These are phyloP conservation scores for Hephaestus fuliginosus DNA, from an alignment of 2,797 vertebrate species.

Conservation along the genomic window DNA sequence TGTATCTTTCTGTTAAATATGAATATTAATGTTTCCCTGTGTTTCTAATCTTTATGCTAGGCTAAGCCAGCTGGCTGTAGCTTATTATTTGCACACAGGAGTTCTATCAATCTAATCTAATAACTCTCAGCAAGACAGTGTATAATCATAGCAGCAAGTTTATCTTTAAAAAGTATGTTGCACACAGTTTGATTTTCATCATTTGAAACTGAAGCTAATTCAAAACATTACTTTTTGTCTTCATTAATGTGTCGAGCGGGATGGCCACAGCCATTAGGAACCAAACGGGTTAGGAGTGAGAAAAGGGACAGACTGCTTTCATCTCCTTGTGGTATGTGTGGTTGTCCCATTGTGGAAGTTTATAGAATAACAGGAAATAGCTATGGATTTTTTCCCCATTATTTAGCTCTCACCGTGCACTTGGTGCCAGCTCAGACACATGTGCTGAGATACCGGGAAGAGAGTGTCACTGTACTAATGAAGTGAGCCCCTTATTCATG, in stretches of 20 bases:
- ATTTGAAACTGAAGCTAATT: background rate
- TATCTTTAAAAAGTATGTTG: background rate
- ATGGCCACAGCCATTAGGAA: conserved; percentile 33
- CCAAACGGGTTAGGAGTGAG: conserved; percentile 36
- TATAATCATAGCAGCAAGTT: background rate
- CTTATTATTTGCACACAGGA: background rate
- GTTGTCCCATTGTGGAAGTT: conserved; percentile 76
- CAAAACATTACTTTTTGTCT: background rate
- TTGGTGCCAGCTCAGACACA: conserved; percentile 71
- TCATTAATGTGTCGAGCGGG: conserved; percentile 20
- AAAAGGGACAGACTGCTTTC: conserved; percentile 62
- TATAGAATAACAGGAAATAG: conserved; percentile 85
- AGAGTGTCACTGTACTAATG: conserved; percentile 48
- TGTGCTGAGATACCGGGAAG: conserved; percentile 60
- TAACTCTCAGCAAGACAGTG: background rate
- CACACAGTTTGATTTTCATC: background rate
- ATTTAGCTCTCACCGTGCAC: conserved; percentile 64
- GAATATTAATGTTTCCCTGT: background rate
- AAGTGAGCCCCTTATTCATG: conserved; percentile 37
- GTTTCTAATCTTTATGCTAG: background rate
- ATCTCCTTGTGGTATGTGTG: conserved; percentile 75
- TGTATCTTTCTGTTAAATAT: background rate
- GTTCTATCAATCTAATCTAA: background rate
- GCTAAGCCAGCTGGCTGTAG: background rate
- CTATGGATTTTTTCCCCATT: conserved; percentile 68